Evolutionary conservation across 2,113 vertebrate genomes (phyloP).

Genomic region (Prionailurus viverrinus): DNA sequence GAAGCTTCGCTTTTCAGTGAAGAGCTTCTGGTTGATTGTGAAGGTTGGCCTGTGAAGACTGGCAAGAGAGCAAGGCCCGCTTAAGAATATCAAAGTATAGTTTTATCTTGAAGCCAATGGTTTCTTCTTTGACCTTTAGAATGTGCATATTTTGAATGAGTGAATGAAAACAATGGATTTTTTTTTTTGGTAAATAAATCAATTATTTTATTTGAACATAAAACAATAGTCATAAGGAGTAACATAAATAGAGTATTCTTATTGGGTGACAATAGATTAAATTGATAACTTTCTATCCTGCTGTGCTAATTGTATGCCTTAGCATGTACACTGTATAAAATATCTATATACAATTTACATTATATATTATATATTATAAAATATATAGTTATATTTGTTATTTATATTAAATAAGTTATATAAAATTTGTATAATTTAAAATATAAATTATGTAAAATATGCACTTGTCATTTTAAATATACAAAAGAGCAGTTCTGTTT

Average conservation of each 20-base stretch:
- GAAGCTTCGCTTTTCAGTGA: not conserved
- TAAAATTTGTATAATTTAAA: not conserved
- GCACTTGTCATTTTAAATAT: conserved; percentile 62
- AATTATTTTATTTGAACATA: not conserved
- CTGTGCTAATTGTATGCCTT: not conserved
- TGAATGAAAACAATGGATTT: not conserved
- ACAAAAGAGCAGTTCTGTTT: not conserved
- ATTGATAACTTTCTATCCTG: not conserved
- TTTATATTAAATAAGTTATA: not conserved
- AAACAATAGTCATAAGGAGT: not conserved
- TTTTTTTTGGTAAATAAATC: not conserved
- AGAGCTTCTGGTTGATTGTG: not conserved
- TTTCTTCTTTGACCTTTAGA: conserved; percentile 30
- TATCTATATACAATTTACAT: not conserved
- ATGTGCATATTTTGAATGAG: not conserved
- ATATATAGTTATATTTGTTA: not conserved
- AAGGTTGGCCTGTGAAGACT: not conserved
- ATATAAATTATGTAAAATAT: not conserved
- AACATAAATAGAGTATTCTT: conserved; percentile 14
- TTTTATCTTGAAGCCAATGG: not conserved
- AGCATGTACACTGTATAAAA: conserved; percentile 5
- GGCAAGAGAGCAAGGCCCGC: not conserved
- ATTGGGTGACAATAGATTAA: not conserved
- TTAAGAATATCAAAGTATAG: not conserved
- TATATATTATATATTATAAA: not conserved